A percentile compares a stretch with the other conserved stretches of the same genome.
These are phyloP conservation scores for Holothuria glaberrima DNA, from an alignment of 35 echinoderm and acorn worm genomes.

Conservation along the genomic window DNA sequence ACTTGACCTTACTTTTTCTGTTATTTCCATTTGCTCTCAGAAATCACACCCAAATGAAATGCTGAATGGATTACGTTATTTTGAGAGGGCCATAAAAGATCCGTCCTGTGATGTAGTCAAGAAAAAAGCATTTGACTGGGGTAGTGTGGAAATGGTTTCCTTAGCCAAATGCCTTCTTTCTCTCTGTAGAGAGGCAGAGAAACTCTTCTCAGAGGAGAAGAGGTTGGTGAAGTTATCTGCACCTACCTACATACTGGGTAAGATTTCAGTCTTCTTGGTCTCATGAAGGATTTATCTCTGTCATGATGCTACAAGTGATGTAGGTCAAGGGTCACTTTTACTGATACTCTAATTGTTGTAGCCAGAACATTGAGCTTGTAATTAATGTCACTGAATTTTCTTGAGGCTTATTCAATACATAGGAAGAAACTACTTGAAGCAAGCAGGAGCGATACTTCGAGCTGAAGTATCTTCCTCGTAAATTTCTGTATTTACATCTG, in stretches of 20 bases:
- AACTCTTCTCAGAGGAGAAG: conserved; percentile 70
- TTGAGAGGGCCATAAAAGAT: conserved; percentile 81
- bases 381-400: no score
- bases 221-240: conserved; percentile 75
- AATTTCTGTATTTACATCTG: no score
- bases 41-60: conserved; percentile 95
- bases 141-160: conserved; percentile 77
- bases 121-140: conserved; percentile 78
- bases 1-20: background rate
- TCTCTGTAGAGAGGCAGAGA: conserved; percentile 81
- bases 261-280: background rate
- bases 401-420: no score
- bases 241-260: conserved; percentile 89
- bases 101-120: background rate
- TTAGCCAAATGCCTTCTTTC: conserved; percentile 86
- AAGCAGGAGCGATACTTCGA: no score
- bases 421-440: no score
- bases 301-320: no score
- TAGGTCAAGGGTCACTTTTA: no score
- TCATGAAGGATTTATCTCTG: no score
- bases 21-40: conserved; percentile 36
- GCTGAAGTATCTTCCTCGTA: no score
- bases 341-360: no score
- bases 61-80: conserved; percentile 89
- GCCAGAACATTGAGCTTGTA: no score